Base-by-base conservation (phyloP, 2,797 vertebrate species). In the Lagorchestes hirsutus region DNA sequence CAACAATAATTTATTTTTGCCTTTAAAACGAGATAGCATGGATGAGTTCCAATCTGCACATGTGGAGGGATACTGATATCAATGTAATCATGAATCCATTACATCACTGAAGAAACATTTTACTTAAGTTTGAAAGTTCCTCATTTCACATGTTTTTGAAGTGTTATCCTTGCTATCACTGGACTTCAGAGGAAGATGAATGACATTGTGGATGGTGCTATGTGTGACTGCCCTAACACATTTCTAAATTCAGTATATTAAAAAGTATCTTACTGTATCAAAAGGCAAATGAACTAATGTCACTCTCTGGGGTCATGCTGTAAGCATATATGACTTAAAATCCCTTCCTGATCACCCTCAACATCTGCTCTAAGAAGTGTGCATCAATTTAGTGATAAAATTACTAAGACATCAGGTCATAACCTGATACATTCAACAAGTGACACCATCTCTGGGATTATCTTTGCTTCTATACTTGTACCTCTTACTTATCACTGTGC, bases 171-270 rank as follows among this genome's bases (percentile, higher is more conserved):
- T 29, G 0, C 91, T 58, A 82, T 54, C 27, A 50, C 54, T 90
- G 92, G 54, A 91, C 9, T 94, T 97, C 52, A 94, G 27, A 34
- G n/a, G 56, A 46, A 87, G 40, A 96, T 28, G 93, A 90, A 87
- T 29, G 28, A 90, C 1, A 67, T 54, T 46, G 93, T 50, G 87
- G 92, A 92, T 10, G 27, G 46, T 3, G 16, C 34, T 11, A 11
- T 90, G 94, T 57, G 55, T 55, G 34, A 46, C 24, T 1, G 34
- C 34, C 57, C 0, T 54, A 46, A 91, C 6, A 95, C 1, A 54
- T 57, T 55, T 87, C 0, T 57, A 93, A 91, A 67, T 55, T 55
- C 91, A 57, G 16, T 50, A 50, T 94, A 52, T 57, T 95, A 62
- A 91, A 40, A 91, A 55, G 29, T 92, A 46, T 24, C n/a, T 94